Conservation (phyloP, 2,888 invertebrate species). For the Callimorpha dominula region DNA sequence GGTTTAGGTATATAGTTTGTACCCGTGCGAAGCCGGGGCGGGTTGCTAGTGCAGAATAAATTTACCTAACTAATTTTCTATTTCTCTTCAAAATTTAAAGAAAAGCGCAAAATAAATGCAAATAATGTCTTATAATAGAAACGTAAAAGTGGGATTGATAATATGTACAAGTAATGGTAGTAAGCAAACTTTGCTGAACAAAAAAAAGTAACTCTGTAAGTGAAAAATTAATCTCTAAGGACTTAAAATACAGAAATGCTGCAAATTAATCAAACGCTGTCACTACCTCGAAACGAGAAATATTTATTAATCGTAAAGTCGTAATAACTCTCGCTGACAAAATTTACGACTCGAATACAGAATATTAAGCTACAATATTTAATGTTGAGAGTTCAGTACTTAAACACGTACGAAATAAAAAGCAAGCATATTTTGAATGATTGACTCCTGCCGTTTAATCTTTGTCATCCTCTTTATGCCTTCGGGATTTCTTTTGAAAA, state of each 20-base stretch:
- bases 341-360: slow-evolving; percentile 29
- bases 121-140: not conserved
- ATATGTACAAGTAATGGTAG: not conserved
- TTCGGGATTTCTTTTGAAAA: slow-evolving; percentile 31
- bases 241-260: slow-evolving; percentile 15
- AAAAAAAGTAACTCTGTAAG: not conserved
- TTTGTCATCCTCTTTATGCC: slow-evolving; percentile 27
- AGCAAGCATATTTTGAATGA: slow-evolving; percentile 22
- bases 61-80: too few species aligned
- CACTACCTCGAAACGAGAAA: slow-evolving; percentile 30
- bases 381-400: slow-evolving; percentile 20
- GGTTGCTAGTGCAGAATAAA: not conserved
- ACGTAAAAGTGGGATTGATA: not conserved
- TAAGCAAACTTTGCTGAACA: not conserved
- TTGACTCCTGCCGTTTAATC: slow-evolving; percentile 21
- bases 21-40: too few species aligned
- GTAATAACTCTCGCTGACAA: slow-evolving; percentile 35
- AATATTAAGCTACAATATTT: slow-evolving; percentile 21
- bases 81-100: not conserved
- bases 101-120: not conserved
- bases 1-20: too few species aligned
- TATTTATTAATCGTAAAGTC: slow-evolving; percentile 52
- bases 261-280: slow-evolving; percentile 52
- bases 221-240: slow-evolving; percentile 14
- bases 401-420: slow-evolving; percentile 28